These are phyloP conservation scores for Trogon surrucura DNA, from an alignment of 2,113 vertebrate genomes.

Conservation along the genomic window DNA sequence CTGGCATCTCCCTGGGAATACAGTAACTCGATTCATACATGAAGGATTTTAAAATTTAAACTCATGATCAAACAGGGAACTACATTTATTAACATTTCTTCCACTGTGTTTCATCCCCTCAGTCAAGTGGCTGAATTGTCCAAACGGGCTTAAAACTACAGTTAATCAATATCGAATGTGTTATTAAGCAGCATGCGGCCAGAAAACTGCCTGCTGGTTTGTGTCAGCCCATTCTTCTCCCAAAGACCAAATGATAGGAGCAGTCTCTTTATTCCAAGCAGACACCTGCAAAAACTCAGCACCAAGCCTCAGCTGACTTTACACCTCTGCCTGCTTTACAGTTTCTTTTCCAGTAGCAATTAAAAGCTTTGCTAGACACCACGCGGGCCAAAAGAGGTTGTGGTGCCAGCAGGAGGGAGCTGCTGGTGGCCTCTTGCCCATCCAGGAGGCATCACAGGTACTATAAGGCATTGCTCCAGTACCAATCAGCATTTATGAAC, in stretches of 20 bases:
- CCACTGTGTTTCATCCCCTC: conserved; percentile 7
- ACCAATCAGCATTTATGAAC: not conserved
- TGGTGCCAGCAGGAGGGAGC: not conserved
- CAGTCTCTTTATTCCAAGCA: conserved; percentile 23
- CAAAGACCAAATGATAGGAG: conserved; percentile 39
- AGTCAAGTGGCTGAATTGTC: conserved; percentile 71
- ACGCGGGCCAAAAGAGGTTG: not conserved
- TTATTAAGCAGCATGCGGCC: conserved; percentile 62
- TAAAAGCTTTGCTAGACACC: not conserved
- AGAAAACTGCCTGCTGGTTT: conserved; percentile 65
- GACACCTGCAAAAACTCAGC: conserved; percentile 11
- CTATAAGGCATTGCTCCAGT: not conserved
- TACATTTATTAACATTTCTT: conserved; percentile 60
- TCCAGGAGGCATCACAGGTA: not conserved
- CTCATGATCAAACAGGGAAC: conserved; percentile 42
- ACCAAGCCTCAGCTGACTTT: conserved; percentile 23
- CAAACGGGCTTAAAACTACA: conserved; percentile 64
- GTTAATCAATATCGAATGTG: conserved; percentile 68
- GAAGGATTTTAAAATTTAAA: conserved; percentile 67
- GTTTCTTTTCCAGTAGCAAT: not conserved
- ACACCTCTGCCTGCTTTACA: not conserved
- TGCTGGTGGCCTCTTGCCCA: not conserved
- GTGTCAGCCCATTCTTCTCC: conserved; percentile 57
- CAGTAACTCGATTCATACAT: conserved; percentile 15
- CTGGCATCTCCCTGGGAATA: conserved; percentile 33